Evolutionary conservation across 1,140 invertebrate genomes (phyloP).

Genomic region (Bombyx mori): DNA sequence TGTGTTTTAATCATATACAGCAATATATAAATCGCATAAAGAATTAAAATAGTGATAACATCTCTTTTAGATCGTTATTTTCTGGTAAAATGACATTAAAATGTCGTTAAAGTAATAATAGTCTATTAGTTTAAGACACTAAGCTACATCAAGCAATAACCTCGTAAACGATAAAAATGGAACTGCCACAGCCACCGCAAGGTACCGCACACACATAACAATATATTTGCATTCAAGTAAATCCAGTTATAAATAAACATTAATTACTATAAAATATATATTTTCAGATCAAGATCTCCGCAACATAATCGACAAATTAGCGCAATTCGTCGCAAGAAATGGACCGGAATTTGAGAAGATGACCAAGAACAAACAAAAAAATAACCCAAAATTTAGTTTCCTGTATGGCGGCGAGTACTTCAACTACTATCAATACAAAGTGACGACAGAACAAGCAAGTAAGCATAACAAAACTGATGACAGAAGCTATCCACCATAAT

Average conservation of each 20-base stretch:
- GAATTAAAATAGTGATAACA: too few relatives aligned
- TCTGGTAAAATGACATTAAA: not conserved
- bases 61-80: too few relatives aligned
- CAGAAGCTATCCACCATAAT: slow-evolving; percentile 47
- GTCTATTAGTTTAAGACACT: not conserved
- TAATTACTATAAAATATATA: slow-evolving; percentile 1
- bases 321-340: slow-evolving; percentile 98
- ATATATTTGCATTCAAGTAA: slow-evolving; percentile 1
- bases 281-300: slow-evolving; percentile 87
- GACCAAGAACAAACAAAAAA: slow-evolving; percentile 98
- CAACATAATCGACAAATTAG: slow-evolving; percentile 98
- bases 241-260: not conserved
- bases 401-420: slow-evolving; percentile 96
- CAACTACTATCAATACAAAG: slow-evolving; percentile 97
- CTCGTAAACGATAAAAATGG: slow-evolving; percentile 31
- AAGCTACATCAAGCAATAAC: too few relatives aligned
- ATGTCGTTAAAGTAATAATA: not conserved
- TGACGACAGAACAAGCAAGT: slow-evolving; percentile 90
- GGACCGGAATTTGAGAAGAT: slow-evolving; percentile 98
- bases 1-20: too few relatives aligned
- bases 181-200: slow-evolving; percentile 53
- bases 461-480: slow-evolving; percentile 69
- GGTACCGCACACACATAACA: slow-evolving; percentile 19
- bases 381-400: slow-evolving; percentile 97
- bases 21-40: too few relatives aligned